phyloP scores from a whole-genome alignment of 1,140 invertebrate species.

The Sitodiplosis mosellana region DNA sequence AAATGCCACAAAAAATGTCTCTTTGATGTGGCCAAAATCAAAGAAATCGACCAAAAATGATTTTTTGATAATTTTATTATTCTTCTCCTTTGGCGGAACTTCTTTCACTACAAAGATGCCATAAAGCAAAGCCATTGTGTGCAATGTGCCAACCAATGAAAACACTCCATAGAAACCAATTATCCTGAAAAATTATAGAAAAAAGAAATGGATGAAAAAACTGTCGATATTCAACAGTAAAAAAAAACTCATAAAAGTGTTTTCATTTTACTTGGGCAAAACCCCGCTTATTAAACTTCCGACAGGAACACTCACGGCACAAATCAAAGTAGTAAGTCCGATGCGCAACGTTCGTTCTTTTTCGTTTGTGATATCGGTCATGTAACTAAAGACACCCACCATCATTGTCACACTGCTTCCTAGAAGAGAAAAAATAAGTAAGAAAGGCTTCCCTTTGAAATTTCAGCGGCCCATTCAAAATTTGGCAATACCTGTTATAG shows the following conservation, averaged over 20 bases:
- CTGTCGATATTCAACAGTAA: too few relatives aligned
- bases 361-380: conserved; percentile 64
- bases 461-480: neutral
- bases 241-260: neutral
- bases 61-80: conserved; percentile 11
- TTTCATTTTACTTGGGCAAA: conserved; percentile 27
- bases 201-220: too few relatives aligned
- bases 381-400: conserved; percentile 78
- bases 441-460: neutral
- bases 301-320: conserved; percentile 59
- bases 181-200: conserved; percentile 32
- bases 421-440: neutral
- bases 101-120: conserved; percentile 27
- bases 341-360: conserved; percentile 64
- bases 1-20: conserved; percentile 57
- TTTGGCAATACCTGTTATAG: conserved; percentile 42
- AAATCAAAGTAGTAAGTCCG: conserved; percentile 64
- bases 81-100: conserved; percentile 12
- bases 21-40: conserved; percentile 46
- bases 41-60: conserved; percentile 43
- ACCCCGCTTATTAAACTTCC: conserved; percentile 58
- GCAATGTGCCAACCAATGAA: conserved; percentile 47
- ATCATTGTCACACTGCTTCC: conserved; percentile 77
- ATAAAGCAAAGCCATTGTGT: conserved; percentile 53
- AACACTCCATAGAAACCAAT: conserved; percentile 68